Conservation (phyloP, 2,888 invertebrate species). For the Agelastica alni region DNA sequence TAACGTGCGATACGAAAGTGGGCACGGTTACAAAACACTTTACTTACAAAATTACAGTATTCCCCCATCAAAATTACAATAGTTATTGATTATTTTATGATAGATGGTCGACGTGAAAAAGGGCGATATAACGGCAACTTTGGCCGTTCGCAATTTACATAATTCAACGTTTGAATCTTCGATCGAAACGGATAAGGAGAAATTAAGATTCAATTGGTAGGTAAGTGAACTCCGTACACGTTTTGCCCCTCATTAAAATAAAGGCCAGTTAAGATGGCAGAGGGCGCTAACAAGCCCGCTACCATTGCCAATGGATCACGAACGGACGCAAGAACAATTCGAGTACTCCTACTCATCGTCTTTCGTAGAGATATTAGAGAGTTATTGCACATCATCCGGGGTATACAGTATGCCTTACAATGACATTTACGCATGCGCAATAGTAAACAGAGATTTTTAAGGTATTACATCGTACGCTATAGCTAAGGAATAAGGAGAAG, state of each 20-base stretch:
- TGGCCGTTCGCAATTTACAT: slow-evolving; percentile 30
- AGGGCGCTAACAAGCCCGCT: slow-evolving; percentile 41
- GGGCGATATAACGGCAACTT: slow-evolving; percentile 32
- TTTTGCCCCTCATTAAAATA: slow-evolving; percentile 37
- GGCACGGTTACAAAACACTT: slow-evolving; percentile 29
- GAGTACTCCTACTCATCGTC: no score
- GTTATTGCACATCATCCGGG: no score
- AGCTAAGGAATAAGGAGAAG: no score
- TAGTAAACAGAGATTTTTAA: no score
- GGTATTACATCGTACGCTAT: no score
- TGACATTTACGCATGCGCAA: no score
- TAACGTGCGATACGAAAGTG: slow-evolving; percentile 3
- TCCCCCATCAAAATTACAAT: slow-evolving; percentile 28
- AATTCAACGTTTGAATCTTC: slow-evolving; percentile 30
- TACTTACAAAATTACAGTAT: slow-evolving; percentile 24
- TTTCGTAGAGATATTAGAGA: no score
- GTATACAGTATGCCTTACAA: no score
- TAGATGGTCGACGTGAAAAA: slow-evolving; percentile 28
- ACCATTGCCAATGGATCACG: slow-evolving; percentile 22
- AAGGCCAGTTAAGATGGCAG: slow-evolving; percentile 28
- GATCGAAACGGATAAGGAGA: slow-evolving; percentile 24
- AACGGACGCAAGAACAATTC: no score
- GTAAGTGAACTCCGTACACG: slow-evolving; percentile 36
- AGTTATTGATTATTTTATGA: slow-evolving; percentile 31
- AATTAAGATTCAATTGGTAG: slow-evolving; percentile 35